Conservation (phyloP, 1,140 invertebrate genomes). For the Monomorium pharaonis region DNA sequence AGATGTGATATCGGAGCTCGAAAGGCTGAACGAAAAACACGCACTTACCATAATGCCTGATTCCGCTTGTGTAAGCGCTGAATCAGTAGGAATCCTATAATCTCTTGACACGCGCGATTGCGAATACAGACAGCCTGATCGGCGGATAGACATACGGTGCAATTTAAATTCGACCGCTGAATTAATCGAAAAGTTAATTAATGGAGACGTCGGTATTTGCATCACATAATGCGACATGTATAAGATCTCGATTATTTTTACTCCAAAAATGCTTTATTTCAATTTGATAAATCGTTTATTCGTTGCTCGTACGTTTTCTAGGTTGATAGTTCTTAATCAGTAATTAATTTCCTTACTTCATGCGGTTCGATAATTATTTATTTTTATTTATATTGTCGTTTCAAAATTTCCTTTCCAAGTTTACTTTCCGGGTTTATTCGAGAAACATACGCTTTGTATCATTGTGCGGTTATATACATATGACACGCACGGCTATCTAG, state of each 20-base stretch:
- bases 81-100: constrained; percentile 76
- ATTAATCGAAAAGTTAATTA: constrained; percentile 77
- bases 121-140: constrained; percentile 63
- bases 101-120: constrained; percentile 77
- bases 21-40: constrained; percentile 47
- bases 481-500: background rate
- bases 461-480: background rate
- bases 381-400: background rate
- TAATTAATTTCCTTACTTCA: background rate
- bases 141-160: constrained; percentile 70
- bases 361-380: background rate
- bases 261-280: constrained; percentile 11
- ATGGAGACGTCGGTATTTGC: constrained; percentile 55
- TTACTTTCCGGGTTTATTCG: background rate
- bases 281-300: background rate
- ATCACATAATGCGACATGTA: too few relatives aligned
- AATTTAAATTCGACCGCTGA: constrained; percentile 78
- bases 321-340: background rate
- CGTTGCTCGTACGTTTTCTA: background rate
- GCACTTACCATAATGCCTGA: constrained; percentile 76
- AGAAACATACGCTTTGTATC: background rate
- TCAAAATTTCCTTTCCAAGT: background rate
- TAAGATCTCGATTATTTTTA: background rate
- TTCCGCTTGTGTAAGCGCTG: constrained; percentile 64
- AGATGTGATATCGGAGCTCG: constrained; percentile 56